Evolutionary conservation across 1,140 invertebrate genomes (phyloP).

Genomic region (Drosophila pachea): DNA sequence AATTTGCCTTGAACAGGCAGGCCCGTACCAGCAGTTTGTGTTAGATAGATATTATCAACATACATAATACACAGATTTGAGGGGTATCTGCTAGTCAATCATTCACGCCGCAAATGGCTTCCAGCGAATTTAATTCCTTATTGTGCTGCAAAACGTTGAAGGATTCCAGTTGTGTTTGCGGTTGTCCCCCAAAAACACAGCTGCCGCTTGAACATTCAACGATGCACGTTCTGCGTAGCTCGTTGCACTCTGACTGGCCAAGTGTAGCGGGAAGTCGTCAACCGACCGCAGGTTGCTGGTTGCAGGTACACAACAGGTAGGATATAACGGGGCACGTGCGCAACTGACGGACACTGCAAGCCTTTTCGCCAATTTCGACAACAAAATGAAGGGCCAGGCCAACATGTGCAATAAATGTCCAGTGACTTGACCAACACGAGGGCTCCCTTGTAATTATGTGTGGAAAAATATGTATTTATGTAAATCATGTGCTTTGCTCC

Average conservation of each 20-base stretch:
- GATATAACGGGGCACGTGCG: constrained; percentile 25
- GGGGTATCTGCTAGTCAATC: constrained; percentile 10
- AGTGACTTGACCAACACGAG: constrained; percentile 15
- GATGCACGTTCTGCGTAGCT: constrained; percentile 19
- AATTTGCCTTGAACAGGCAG: too few species aligned
- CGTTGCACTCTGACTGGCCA: neutral
- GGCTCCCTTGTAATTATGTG: constrained; percentile 42
- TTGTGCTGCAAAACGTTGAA: constrained; percentile 25
- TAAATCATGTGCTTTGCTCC: constrained; percentile 7
- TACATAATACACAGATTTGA: neutral
- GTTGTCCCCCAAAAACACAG: constrained; percentile 43
- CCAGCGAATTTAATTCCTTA: constrained; percentile 35
- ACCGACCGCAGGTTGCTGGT: constrained; percentile 4
- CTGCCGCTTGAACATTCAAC: constrained; percentile 30
- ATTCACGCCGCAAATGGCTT: neutral
- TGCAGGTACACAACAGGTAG: constrained; percentile 2
- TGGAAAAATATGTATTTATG: constrained; percentile 6
- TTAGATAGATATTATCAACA: neutral
- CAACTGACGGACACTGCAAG: neutral
- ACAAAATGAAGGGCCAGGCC: constrained; percentile 24
- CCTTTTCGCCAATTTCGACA: constrained; percentile 31
- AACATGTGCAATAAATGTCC: constrained; percentile 62
- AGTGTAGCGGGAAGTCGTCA: constrained; percentile 23
- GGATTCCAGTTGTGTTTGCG: constrained; percentile 33
- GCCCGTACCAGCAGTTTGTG: too few species aligned